These are phyloP conservation scores for Synergus laeviventris DNA, from an alignment of 2,888 invertebrate species.

Conservation along the genomic window DNA sequence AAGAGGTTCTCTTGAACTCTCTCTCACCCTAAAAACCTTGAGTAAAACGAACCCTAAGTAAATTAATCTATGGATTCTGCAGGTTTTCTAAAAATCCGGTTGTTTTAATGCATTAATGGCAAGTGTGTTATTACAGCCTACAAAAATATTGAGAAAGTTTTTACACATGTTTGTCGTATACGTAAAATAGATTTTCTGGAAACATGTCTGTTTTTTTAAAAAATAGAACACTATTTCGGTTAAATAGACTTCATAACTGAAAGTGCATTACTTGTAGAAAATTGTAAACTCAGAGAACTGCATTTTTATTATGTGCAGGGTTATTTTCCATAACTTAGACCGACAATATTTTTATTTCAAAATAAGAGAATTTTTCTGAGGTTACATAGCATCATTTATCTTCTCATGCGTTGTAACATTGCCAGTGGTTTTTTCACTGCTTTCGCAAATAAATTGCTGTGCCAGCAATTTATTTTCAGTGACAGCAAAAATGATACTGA, in stretches of 20 bases:
- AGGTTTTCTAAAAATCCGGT: not conserved
- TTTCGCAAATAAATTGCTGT: slow-evolving; percentile 24
- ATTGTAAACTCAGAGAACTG: not conserved
- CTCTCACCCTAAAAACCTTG: too few species aligned
- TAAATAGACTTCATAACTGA: not conserved
- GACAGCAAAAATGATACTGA: slow-evolving; percentile 33
- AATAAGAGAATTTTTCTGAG: slow-evolving; percentile 5
- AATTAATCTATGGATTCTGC: not conserved
- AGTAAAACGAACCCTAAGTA: too few species aligned
- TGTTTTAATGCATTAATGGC: not conserved
- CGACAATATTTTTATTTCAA: not conserved
- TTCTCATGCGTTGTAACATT: slow-evolving; percentile 25
- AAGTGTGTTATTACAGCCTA: not conserved
- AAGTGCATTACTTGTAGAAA: not conserved
- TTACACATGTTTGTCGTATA: not conserved
- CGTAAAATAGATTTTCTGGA: not conserved
- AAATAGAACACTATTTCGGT: not conserved
- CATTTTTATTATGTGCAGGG: not conserved
- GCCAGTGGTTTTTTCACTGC: slow-evolving; percentile 35
- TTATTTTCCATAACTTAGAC: not conserved
- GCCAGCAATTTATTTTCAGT: slow-evolving; percentile 29
- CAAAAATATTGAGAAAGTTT: not conserved
- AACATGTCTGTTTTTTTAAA: not conserved
- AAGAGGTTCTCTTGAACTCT: too few species aligned
- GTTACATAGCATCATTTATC: slow-evolving; percentile 1